Evolutionary conservation across 2,113 vertebrate species (phyloP), one percentile per base, ranked within the genome.

Genomic region (Anguilla japonica): DNA sequence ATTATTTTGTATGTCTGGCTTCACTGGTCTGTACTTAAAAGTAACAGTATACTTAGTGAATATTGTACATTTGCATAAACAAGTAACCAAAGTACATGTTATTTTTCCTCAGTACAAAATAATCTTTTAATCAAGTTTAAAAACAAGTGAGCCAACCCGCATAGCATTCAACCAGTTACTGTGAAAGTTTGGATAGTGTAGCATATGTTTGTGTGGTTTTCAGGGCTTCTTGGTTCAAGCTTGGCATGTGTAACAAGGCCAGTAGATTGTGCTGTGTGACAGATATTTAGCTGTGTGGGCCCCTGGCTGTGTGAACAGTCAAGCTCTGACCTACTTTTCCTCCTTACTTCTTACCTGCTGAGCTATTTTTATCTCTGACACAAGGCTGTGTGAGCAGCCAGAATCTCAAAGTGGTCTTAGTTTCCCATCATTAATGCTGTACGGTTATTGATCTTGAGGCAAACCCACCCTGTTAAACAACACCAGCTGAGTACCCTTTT

Each of bases 251-350:
- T 89, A 40, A 43, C 79, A 41, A 84, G 82, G 86, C 85, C 83
- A 67, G 83, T 83, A 84, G 87, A 83, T 84, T 56, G 82, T 60
- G 34, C 87, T 46, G 79, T 84, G 80, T 88, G 89, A 86, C 87
- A 89, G 84, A 91, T 92, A 91, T 92, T 89, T 92, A 89, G 91
- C 91, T 91, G 89, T 84, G 91, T 85, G 88, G 88, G 85, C 90
- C 89, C 90, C 83, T 90, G 89, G 90, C 87, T 90, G 87, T 83
- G 89, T 63, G 84, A 92, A 91, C 89, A 89, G 87, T 90, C 87
- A 87, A 86, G 88, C 84, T 89, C 85, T 92, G 91, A 92, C 91
- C 91, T 92, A 92, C 91, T 92, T 92, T 53, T 92, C 89, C 87
- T 87, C 79, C 63, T 89, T 88, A 89, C 89, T 91, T 88, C 88